Base-by-base conservation (phyloP, 2,888 invertebrate species). In the Galerucella calmariensis region DNA sequence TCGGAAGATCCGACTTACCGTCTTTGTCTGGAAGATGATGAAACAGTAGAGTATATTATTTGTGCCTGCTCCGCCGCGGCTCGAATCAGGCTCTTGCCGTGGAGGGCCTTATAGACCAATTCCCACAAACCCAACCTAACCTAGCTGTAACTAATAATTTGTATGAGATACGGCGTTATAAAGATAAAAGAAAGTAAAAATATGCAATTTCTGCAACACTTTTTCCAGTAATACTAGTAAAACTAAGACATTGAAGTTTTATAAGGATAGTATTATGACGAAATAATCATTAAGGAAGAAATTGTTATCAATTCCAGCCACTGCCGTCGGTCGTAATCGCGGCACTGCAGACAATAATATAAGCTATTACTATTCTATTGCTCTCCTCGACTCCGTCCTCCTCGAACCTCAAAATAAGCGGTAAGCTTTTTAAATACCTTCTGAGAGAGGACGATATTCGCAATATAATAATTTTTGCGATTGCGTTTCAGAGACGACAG, bases 291-390 rank as follows among this genome's bases (percentile, higher is more conserved):
- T 71, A 20, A 65, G 24, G 20, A 41, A 48, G 66, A 66, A 67
- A 66, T 66, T 66, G 66, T 59, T 58, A 67, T 63, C 69, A 70
- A 71, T 67, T 74, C 44, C 56, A 44, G 4, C 67, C 74, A 61
- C 73, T 69, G 69, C 67, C 77, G 72, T 74, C 72, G 72, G 70
- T 75, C 78, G 79, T 86, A 86, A 86, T 86, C 86, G 84, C 83
- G 78, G 81, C 83, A 80, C 80, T 83, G 84, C 86, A 86, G 86
- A 85, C 85, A 82, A 85, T 85, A 85, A 85, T 86, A 86, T 84
- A 85, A 84, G 85, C 85, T 85, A 86, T 86, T 86, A 86, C 85
- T 84, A 85, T 86, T 86, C 86, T 84, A 86, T 86, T 84, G 84
- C 86, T 82, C 82, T 83, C 83, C 83, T 82, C 82, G n/a, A 66